Evolutionary conservation across 2,113 vertebrate species (phyloP), one percentile per base, ranked within the genome.

Genomic region (Australoheros scitulus): DNA sequence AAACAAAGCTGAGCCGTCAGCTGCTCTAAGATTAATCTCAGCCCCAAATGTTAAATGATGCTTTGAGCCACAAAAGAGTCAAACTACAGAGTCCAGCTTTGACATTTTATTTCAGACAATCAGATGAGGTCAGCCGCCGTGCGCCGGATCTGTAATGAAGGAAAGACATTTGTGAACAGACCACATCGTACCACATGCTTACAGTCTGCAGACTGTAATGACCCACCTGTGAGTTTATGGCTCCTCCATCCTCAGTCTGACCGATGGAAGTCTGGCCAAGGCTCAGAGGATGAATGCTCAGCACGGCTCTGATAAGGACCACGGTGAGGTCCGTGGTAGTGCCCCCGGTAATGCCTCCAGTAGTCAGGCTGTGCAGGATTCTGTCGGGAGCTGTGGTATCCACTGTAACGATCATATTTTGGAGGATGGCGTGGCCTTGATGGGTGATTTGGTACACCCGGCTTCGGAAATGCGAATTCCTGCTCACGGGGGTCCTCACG

Each of bases 101-200:
- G 5, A 68, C 8, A 29, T 5, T 70, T 70, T 70, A 70, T 70
- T 70, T 70, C 0, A 68, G 38, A 26, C 0, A 26, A 68, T 1
- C 43, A 50, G 11, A 50, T 26, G 6, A 52, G 43, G 11, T 34
- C 9, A 36, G 29, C 24, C 43, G 20, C 20, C 6, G 1, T 20
- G 43, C 43, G 29, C 41, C 29, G 65, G 2, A 7, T 6, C 65
- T 70, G 24, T 20, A 47, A 0, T 50, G 15, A 70, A 17, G 24
- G 47, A 3, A 24, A 70, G 17, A 17, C 18, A 0, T 0, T 26
- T 15, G 2, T 68, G 64, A 68, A 18, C 15, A 13, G 1, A 18
- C 24, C 41, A 50, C 18, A 50, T 29, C 26, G 50, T 29, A 9
- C 65, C 65, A 29, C 2, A 2, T 50, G 43, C 10, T 50, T 50